Base-by-base conservation (phyloP, 2,888 invertebrate species). In the Abscondita cerata region DNA sequence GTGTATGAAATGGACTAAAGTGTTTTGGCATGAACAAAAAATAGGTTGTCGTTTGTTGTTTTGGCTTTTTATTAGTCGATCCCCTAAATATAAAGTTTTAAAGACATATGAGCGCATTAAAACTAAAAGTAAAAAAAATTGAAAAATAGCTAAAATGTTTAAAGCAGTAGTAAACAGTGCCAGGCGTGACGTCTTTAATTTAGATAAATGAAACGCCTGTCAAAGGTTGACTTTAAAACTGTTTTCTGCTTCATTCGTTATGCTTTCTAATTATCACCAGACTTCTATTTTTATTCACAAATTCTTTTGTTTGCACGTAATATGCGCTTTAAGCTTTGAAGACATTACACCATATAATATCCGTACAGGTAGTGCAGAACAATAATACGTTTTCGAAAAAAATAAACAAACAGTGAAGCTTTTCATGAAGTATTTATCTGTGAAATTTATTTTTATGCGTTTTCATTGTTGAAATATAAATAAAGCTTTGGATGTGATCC, bases 171-270 rank as follows among this genome's bases (percentile, higher is more conserved):
- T 59, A 64, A 64, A 64, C 64, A 62, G 25, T 52, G 58, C 58
- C 61, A 59, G 53, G 62, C 61, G 61, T 62, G 65, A 62, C 65
- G 55, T 52, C 52, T 65, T 65, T 65, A 65, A 65, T 65, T 65
- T 65, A 65, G 65, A 65, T 62, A 59, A 65, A 65, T 65, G 65
- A 65, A 65, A 65, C 52, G 48, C 44, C 61, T 65, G 65, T 65
- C 65, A 65, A 65, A 62, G 55, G 65, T 62, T 58, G 65, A 50
- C 58, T 62, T 65, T 54, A 62, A 60, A 62, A 65, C 65, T 54
- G 65, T 65, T 65, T 65, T 62, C 65, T 54, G 59, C 61, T 62
- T 59, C 61, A 59, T 62, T 65, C 65, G 65, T 61, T 58, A 62
- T 60, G 60, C 60, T 65, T 62, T 62, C 65, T 65, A 65, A 65